These are phyloP conservation scores for Aquatica leii DNA, from an alignment of 2,888 invertebrate species.

Conservation along the genomic window DNA sequence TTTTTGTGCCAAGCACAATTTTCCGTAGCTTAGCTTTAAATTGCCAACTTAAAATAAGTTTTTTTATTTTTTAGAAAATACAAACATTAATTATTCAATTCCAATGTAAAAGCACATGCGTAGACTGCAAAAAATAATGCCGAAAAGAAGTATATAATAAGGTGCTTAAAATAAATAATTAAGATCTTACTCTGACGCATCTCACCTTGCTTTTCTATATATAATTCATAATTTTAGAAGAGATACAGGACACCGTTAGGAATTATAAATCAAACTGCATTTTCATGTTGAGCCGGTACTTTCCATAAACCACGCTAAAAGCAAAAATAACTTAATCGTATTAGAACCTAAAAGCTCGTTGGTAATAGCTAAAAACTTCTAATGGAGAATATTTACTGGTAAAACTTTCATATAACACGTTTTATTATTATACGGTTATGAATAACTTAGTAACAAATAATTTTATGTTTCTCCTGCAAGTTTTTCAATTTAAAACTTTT, in stretches of 20 bases:
- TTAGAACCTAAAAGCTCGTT: slow-evolving; percentile 35
- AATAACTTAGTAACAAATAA: slow-evolving; percentile 33
- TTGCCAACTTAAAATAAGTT: slow-evolving; percentile 8
- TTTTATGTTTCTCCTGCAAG: slow-evolving; percentile 17
- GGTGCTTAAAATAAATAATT: neutral
- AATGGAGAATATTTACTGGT: slow-evolving; percentile 34
- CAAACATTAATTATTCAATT: neutral
- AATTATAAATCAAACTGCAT: slow-evolving; percentile 36
- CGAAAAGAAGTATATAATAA: neutral
- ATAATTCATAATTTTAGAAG: slow-evolving; percentile 7
- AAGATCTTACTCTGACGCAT: neutral
- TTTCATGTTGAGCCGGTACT: slow-evolving; percentile 31
- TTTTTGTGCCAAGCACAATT: too few relatives aligned
- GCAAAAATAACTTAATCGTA: slow-evolving; percentile 39
- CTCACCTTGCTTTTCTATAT: slow-evolving; percentile 5
- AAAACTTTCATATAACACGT: slow-evolving; percentile 33
- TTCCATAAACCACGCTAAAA: slow-evolving; percentile 37
- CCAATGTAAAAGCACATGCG: neutral
- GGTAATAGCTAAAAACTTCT: slow-evolving; percentile 35
- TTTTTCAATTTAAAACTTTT: slow-evolving; percentile 28
- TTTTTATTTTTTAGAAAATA: neutral
- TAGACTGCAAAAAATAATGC: too few relatives aligned
- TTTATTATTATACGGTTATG: slow-evolving; percentile 33
- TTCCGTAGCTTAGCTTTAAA: too few relatives aligned
- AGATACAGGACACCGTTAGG: slow-evolving; percentile 8